A percentile compares a stretch with the other conserved stretches of the same genome.
Conservation (phyloP, 2,113 vertebrate species). For the Eclectus roratus region DNA sequence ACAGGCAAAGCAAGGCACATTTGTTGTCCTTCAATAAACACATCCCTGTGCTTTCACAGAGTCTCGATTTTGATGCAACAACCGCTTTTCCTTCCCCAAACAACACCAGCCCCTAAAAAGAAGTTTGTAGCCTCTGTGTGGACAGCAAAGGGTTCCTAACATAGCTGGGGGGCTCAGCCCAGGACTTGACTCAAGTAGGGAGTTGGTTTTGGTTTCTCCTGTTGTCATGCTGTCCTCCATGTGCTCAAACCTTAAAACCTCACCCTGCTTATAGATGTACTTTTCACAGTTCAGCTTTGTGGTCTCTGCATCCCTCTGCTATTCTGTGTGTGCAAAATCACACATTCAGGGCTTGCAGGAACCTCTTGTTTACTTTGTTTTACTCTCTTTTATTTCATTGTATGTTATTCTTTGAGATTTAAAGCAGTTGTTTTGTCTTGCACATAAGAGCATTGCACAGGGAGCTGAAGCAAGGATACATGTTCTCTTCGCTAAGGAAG, state of each 20-base stretch:
- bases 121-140: too few relatives aligned
- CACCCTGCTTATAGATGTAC: fast-evolving
- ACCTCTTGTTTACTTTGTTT: background rate
- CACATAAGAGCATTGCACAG: background rate
- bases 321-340: background rate
- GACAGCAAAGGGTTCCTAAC: background rate
- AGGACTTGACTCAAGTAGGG: fast-evolving
- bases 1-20: background rate
- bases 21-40: background rate
- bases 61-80: background rate
- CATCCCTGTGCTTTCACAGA: background rate
- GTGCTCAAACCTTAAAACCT: background rate
- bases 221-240: fast-evolving
- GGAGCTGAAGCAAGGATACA: background rate
- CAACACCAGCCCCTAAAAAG: too few relatives aligned
- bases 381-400: background rate
- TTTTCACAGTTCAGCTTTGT: background rate
- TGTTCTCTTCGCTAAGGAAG: background rate
- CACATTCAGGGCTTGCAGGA: background rate
- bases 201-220: background rate
- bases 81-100: background rate
- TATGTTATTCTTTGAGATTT: background rate
- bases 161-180: fast-evolving
- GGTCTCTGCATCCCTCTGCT: background rate
- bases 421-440: background rate